phyloP scores from a whole-genome alignment of 2,113 vertebrate species.

The Scartelaos histophorus region DNA sequence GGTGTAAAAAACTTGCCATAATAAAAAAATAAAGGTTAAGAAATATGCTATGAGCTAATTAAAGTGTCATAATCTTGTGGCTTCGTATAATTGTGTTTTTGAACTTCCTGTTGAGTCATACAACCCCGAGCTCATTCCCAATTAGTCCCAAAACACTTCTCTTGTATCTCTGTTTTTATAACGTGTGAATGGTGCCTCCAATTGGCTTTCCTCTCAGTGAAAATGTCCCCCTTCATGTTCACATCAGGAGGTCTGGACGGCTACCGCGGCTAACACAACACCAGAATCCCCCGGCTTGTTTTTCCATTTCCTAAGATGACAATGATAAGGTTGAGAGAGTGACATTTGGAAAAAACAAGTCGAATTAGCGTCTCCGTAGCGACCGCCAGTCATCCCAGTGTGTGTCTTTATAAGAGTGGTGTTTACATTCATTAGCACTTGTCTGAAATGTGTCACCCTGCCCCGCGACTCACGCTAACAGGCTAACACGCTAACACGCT shows the following conservation, averaged over 20 bases:
- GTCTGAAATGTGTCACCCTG: constrained; percentile 74
- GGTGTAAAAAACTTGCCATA: constrained; percentile 23
- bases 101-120: constrained; percentile 48
- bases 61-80: constrained; percentile 52
- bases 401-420: constrained; percentile 71
- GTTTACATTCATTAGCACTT: constrained; percentile 83
- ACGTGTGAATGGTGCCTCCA: constrained; percentile 44
- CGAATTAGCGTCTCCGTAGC: constrained; percentile 66
- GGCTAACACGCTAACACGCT: constrained; percentile 35
- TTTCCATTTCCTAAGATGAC: constrained; percentile 70
- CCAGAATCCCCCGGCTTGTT: constrained; percentile 55
- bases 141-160: constrained; percentile 35
- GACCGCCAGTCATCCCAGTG: constrained; percentile 43
- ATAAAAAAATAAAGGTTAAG: constrained; percentile 35
- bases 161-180: constrained; percentile 50
- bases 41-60: constrained; percentile 33
- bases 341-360: constrained; percentile 77
- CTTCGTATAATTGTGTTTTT: constrained; percentile 62
- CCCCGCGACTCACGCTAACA: background rate
- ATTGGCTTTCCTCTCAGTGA: constrained; percentile 46
- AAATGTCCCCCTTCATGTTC: constrained; percentile 67
- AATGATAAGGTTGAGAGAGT: constrained; percentile 70
- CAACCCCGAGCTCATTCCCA: constrained; percentile 35
- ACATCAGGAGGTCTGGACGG: constrained; percentile 46
- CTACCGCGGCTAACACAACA: constrained; percentile 49